Base-by-base conservation (phyloP, 2,888 invertebrate species). In the Bugula neritina region DNA sequence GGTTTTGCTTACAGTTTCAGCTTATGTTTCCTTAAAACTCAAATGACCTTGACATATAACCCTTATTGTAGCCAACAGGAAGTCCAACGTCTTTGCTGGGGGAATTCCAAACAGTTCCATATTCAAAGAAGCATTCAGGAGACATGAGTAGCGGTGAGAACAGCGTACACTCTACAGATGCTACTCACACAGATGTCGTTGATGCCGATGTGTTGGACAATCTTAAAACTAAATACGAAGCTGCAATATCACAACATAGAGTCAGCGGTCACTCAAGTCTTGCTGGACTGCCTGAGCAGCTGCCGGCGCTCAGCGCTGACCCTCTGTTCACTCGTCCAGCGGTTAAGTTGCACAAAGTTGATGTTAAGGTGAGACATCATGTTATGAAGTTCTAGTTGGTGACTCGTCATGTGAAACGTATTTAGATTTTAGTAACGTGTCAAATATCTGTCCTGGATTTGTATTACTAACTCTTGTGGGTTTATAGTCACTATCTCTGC, bases 301-400 rank as follows among this genome's bases (percentile, higher is more conserved):
- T 63, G 13, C 63, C 63, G 5, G 27, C 29, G 13, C 27, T 3
- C 5, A 5, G 3, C 25, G 10, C 21, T 27, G 63, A 63, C 31
- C 63, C 63, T 3, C 27, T 63, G 63, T 63, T 63, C 31, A 63
- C 21, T 31, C 2, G 63, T 31, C 31, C 63, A 63, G 63, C 31
- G 2, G 63, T 63, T 3, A 63, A 3, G 31, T 34, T 31, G n/a
- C 17, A 25, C 27, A 5, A 43, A 43, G 10, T 43, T 10, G 43
- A 17, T 43, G 43, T 43, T 17, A 43, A 43, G 43, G 43, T 43
- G 43, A 43, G 17, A 10, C 43, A 10, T 43, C 43, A 43, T 10
- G 10, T 10, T 43, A 10, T 43, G 17, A 63, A 31, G 27, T 13
- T 29, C 5, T 5, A 10, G 63, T 3, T 31, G 31, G 10, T 25